phyloP scores from a whole-genome alignment of 2,888 invertebrate genomes.

The Orchestes rusci region DNA sequence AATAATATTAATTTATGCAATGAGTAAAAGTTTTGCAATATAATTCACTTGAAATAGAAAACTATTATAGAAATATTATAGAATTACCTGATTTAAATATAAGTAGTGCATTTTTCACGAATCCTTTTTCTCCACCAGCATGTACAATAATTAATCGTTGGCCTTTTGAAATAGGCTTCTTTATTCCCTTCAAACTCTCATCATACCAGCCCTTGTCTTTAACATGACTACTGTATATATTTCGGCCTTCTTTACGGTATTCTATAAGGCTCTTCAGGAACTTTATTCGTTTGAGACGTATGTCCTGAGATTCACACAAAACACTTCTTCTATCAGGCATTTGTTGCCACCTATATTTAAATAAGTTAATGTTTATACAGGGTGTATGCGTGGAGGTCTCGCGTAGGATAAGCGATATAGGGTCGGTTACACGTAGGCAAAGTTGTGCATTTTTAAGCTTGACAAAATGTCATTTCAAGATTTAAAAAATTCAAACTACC shows the following conservation, averaged over 20 bases:
- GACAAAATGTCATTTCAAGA: no score
- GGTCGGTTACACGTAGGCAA: no score
- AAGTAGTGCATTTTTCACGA: slow-evolving; percentile 20
- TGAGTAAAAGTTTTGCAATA: no score
- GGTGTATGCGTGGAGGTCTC: no score
- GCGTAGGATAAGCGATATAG: no score
- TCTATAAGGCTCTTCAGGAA: slow-evolving; percentile 1
- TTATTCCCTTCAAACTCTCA: slow-evolving; percentile 15
- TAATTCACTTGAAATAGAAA: background rate
- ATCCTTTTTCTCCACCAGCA: slow-evolving; percentile 17
- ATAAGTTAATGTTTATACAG: slow-evolving; percentile 1
- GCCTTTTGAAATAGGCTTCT: slow-evolving; percentile 28
- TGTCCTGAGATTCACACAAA: slow-evolving; percentile 8
- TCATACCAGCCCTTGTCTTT: slow-evolving; percentile 27
- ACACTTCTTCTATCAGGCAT: slow-evolving; percentile 5
- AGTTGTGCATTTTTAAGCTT: no score
- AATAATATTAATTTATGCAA: no score
- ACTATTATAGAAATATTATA: background rate
- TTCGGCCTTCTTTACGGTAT: slow-evolving; percentile 15
- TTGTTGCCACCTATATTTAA: slow-evolving; percentile 9
- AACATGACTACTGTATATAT: slow-evolving; percentile 31
- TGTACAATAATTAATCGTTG: slow-evolving; percentile 20
- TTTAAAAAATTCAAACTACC: no score
- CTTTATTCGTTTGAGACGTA: slow-evolving; percentile 9
- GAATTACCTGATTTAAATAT: slow-evolving; percentile 20